A percentile compares a stretch with the other conserved stretches of the same genome.
Conservation (phyloP, 2,797 vertebrate genomes). For the Vireo griseus region DNA sequence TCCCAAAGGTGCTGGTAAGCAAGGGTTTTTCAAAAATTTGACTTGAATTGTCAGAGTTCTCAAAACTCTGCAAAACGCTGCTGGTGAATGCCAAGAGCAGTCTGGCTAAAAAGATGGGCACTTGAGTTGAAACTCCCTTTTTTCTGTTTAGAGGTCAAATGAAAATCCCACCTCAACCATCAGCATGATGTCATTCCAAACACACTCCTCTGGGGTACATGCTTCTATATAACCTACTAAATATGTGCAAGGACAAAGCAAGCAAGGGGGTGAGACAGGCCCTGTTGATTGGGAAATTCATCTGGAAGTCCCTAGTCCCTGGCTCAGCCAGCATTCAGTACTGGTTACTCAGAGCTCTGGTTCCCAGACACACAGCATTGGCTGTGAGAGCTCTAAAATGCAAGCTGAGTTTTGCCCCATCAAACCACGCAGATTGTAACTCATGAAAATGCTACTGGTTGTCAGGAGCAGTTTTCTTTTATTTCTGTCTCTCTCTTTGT, state of each 20-base stretch:
- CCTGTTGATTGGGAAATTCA: neutral
- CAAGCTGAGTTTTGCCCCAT: neutral
- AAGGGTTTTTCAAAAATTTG: neutral
- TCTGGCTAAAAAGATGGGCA: neutral
- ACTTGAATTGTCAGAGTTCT: neutral
- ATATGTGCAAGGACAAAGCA: neutral
- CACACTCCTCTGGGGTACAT: neutral
- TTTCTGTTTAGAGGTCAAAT: neutral
- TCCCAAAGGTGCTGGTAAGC: neutral
- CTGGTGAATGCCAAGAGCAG: neutral
- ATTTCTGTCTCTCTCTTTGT: neutral
- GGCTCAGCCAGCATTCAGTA: accelerated
- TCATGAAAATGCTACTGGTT: neutral
- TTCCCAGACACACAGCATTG: neutral
- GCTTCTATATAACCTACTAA: accelerated
- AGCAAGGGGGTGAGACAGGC: neutral
- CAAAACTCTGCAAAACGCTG: neutral
- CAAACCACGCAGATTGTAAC: neutral
- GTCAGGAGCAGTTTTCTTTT: neutral
- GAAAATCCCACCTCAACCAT: neutral
- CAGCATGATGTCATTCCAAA: neutral
- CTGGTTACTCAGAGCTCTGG: neutral
- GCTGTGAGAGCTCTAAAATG: neutral
- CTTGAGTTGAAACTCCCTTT: neutral
- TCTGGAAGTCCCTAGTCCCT: neutral